phyloP scores from a whole-genome alignment of 2,888 invertebrate genomes.

The Sphaeridia pumilis region DNA sequence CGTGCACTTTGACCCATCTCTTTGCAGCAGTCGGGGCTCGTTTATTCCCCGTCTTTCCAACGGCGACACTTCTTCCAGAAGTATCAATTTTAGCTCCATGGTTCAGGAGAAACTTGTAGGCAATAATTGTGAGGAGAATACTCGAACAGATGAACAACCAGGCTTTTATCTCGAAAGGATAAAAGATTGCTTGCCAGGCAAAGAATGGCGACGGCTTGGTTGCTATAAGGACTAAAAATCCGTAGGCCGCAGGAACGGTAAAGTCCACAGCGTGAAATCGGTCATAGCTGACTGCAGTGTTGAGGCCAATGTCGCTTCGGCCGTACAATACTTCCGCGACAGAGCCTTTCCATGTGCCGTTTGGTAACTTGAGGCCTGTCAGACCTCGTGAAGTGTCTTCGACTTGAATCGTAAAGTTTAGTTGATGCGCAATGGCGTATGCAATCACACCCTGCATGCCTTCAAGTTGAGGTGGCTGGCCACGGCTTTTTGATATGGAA shows the following conservation, averaged over 20 bases:
- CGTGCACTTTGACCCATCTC: constrained; percentile 9
- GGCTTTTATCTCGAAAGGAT: constrained; percentile 22
- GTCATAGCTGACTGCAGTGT: constrained; percentile 26
- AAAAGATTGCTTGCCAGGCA: constrained; percentile 33
- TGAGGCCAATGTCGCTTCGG: constrained; percentile 29
- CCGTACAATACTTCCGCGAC: constrained; percentile 30
- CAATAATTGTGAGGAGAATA: constrained; percentile 15
- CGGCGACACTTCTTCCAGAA: not conserved
- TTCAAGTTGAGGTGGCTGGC: constrained; percentile 19
- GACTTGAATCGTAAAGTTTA: constrained; percentile 28
- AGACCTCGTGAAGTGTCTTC: constrained; percentile 22
- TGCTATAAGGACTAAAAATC: constrained; percentile 30
- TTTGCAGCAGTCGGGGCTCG: not conserved
- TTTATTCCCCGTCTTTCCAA: not conserved
- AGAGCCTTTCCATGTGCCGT: constrained; percentile 33
- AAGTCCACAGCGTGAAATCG: constrained; percentile 26
- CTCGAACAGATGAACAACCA: constrained; percentile 25
- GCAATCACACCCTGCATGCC: constrained; percentile 30
- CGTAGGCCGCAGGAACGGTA: constrained; percentile 27
- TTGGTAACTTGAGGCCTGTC: constrained; percentile 23
- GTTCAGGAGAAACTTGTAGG: constrained; percentile 26
- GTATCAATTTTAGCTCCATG: constrained; percentile 5
- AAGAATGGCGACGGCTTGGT: constrained; percentile 31
- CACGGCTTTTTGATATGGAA: constrained; percentile 17
- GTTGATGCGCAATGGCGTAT: constrained; percentile 16